Evolutionary conservation across 2,888 invertebrate species (phyloP), one percentile per base, ranked within the genome.

Genomic region (Xanthorhoe designata): DNA sequence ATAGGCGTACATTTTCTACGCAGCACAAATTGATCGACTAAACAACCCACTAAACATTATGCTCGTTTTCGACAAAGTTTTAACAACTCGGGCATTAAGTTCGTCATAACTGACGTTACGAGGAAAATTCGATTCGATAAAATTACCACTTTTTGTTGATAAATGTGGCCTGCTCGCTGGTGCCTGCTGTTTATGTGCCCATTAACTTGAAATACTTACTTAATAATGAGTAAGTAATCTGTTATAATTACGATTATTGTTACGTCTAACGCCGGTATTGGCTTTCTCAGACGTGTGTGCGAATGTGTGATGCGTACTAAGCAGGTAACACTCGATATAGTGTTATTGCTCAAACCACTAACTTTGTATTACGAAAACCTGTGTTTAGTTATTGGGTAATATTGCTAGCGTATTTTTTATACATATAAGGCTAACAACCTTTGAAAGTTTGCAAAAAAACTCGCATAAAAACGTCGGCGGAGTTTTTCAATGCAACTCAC

Each of bases 111-210:
- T 78, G 81, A 84, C 77, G 80, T 80, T 75, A 76, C 78, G 80
- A 84, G 84, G 86, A 86, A 85, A 85, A 85, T n/a, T n/a, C n/a
- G 83, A 85, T 85, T 86, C 84, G 83, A 83, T 84, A 82, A 89
- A 90, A 90, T 91, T 88, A 90, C 88, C 89, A 87, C 85, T 91
- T 92, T 91, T 92, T 89, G 90, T 81, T 90, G 90, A 91, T 90
- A 91, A 91, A 91, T 88, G 87, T 84, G 79, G 80, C 64, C 73
- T 75, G 79, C 72, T 75, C 76, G 79, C 76, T 78, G 78, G 87
- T 84, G 83, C 84, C 82, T 89, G 91, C 88, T 90, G 86, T 90
- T 91, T 91, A 92, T 91, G 90, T 87, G 86, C 71, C 90, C 87
- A 90, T 91, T 91, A 91, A 87, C 84, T 87, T 88, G 87, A 89